Percentiles rank a stretch among this genome's conserved stretches.
Conservation (phyloP, 1,140 invertebrate species). For the Geopemphigus sp. region DNA sequence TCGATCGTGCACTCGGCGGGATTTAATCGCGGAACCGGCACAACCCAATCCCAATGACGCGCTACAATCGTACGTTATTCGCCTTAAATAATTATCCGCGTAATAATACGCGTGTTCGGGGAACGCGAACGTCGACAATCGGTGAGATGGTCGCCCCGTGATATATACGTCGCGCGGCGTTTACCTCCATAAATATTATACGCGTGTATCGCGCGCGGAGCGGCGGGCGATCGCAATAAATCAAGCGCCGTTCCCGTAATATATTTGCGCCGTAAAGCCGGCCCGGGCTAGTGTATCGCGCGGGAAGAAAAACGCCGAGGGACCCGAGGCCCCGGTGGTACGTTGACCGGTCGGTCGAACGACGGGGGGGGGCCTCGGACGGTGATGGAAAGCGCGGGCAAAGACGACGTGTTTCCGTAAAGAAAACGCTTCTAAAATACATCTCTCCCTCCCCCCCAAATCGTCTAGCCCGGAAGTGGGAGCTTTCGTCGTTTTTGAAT, state of each 20-base stretch:
- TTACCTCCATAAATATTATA: conserved; percentile 18
- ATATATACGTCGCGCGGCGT: neutral
- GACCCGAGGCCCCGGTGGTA: no score
- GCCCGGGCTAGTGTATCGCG: conserved; percentile 17
- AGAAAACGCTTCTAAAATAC: conserved; percentile 17
- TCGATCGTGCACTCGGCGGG: no score
- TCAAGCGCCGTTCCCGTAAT: no score
- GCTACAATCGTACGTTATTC: no score
- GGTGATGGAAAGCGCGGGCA: neutral
- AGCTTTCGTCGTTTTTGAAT: conserved; percentile 16
- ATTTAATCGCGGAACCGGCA: no score
- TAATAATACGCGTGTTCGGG: no score
- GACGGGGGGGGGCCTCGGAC: neutral
- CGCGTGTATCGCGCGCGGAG: neutral
- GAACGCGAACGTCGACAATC: neutral
- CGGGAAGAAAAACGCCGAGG: neutral
- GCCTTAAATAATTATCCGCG: no score
- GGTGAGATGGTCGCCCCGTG: neutral
- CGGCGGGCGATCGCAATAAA: conserved; percentile 11
- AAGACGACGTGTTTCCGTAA: conserved; percentile 18
- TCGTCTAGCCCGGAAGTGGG: no score
- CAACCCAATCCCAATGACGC: no score
- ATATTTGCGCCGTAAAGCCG: neutral
- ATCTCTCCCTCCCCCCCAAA: no score
- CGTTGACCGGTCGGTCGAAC: neutral